Evolutionary conservation across 2,797 vertebrate species (phyloP), one percentile per base, ranked within the genome.

Genomic region (Chlorospingus flavigularis): DNA sequence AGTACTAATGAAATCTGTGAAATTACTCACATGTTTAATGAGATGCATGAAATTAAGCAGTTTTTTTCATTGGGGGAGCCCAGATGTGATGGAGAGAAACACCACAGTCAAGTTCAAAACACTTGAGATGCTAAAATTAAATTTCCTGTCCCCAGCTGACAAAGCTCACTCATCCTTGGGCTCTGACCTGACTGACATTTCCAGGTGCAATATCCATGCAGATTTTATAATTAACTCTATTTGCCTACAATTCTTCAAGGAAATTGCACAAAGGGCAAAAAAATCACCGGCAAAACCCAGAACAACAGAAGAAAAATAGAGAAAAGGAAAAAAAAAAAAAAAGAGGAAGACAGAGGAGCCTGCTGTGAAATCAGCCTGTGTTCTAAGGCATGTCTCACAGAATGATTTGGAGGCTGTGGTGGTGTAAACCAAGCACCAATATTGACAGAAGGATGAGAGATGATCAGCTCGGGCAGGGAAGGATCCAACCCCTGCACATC

Each of bases 331-430:
- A 18, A 51, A 35, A 24, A 24, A 17, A 10, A 35, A 10, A 21
- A 62, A 35, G 51, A 94, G 16, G 45, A 82, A 51, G 77, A 75
- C 35, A 94, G 90, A 76, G 65, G 48, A 94, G n/a, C 48, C 37
- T 35, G 48, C 79, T 75, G 60, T 89, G 89, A 95, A 96, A 94
- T 93, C 51, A 95, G 58, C 15, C 66, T 63, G 53, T 62, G 54
- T 23, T 40, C 74, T 19, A 87, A 87, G 78, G 25, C 3, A 16
- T 26, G 47, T 35, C 79, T 92, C 54, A 79, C 79, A 95, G 35
- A 50, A 40, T 19, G 31, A 23, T 81, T 80, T 74, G 26, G n/a
- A 78, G 81, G 40, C 53, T 26, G 71, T 11, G 31, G 21, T 66
- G 74, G 66, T 80, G 84, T 23, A 95, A 95, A 85, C 10, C 68